These are phyloP conservation scores for Cephalopterus ornatus DNA, from an alignment of 2,113 vertebrate species.

Conservation along the genomic window DNA sequence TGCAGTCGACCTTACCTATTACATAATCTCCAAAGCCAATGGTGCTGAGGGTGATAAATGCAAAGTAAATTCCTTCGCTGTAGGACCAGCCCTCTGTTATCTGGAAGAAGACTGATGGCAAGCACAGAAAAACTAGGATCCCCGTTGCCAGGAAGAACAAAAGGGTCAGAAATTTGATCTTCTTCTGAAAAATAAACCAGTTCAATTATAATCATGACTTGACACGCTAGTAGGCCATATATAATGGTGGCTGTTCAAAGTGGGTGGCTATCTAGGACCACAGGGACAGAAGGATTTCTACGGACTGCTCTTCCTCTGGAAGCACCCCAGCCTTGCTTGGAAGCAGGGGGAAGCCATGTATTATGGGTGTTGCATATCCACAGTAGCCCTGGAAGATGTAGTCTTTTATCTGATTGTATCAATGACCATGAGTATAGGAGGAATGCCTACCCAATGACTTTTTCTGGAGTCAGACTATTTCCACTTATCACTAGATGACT, in stretches of 20 bases:
- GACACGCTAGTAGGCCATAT: not conserved
- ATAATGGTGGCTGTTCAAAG: not conserved
- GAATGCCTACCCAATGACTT: not conserved
- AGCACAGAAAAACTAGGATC: constrained; percentile 68
- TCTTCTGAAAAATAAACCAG: constrained; percentile 61
- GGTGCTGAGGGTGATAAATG: constrained; percentile 75
- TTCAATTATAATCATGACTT: not conserved
- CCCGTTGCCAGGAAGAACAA: constrained; percentile 67
- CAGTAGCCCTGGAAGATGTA: not conserved
- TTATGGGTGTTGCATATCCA: not conserved
- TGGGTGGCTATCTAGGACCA: not conserved
- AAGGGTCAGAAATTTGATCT: constrained; percentile 63
- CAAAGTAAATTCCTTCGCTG: constrained; percentile 71
- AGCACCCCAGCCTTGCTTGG: not conserved
- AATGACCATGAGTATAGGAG: not conserved
- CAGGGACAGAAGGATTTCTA: not conserved
- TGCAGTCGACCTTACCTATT: constrained; percentile 60
- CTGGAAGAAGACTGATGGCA: constrained; percentile 68
- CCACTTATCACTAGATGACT: not conserved
- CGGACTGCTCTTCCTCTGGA: not conserved
- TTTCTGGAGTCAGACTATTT: not conserved
- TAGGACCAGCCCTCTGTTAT: constrained; percentile 67
- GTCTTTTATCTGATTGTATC: not conserved
- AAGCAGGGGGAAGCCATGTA: not conserved
- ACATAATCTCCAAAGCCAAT: constrained; percentile 76